A percentile compares a stretch with the other conserved stretches of the same genome.
Conservation (phyloP, 2,113 vertebrate species). For the Corythoichthys intestinalis region DNA sequence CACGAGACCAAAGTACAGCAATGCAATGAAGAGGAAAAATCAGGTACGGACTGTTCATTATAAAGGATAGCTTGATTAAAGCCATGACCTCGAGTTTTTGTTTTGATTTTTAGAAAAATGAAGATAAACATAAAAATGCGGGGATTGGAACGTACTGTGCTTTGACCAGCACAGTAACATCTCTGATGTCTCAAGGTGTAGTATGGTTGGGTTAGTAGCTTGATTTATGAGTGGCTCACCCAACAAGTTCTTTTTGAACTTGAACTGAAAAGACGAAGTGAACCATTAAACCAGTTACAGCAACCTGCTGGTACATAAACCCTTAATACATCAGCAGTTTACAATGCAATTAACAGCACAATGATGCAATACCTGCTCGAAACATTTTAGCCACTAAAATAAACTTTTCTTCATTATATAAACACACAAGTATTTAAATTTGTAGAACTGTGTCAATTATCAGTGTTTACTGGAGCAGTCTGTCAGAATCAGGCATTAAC, state of each 20-base stretch:
- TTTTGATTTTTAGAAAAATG: neutral
- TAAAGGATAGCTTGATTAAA: neutral
- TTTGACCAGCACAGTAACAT: neutral
- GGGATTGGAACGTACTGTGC: neutral
- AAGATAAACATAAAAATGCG: neutral
- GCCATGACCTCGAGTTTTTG: neutral
- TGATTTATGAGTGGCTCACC: neutral
- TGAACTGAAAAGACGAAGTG: neutral
- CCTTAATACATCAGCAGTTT: neutral
- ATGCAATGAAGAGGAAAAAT: neutral
- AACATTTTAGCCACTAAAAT: neutral
- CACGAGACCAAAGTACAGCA: neutral
- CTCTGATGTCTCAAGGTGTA: neutral
- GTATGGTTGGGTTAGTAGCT: neutral
- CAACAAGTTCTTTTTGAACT: neutral
- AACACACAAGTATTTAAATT: too few relatives aligned
- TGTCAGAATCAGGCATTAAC: neutral
- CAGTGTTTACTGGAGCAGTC: neutral
- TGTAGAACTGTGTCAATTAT: neutral
- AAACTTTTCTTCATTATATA: too few relatives aligned
- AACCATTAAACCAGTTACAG: constrained; percentile 1
- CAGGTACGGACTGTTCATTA: neutral
- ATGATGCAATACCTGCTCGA: neutral
- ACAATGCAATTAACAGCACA: neutral
- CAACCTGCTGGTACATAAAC: neutral